Evolutionary conservation across 1,140 invertebrate species (phyloP), one percentile per base, ranked within the genome.

Genomic region (Rhynchophorus ferrugineus): DNA sequence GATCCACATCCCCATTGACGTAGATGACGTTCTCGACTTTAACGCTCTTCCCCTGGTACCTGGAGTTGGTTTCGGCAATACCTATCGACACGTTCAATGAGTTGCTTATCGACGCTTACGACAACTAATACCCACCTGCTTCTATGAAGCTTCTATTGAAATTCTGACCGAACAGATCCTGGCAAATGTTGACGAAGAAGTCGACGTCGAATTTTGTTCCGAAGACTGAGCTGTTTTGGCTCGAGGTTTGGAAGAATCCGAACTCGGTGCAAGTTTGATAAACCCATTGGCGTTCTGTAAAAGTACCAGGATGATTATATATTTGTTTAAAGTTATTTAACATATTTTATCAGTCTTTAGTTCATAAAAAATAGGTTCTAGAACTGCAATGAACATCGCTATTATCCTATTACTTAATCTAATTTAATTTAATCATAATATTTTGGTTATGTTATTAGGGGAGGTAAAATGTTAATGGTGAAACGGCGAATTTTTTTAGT

Each of bases 201-300:
- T 76, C 73, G 35, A 77, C 58, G 0, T 81, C 77, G 61, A 82
- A 73, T 66, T 69, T 52, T n/a, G 34, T 18, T 58, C 86, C 79
- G 72, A 90, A 82, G 17, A 84, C 74, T 63, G 86, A 77, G 16
- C 77, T 70, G 0, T 60, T 54, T 0, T 73, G 75, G 48, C 77
- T 78, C 0, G 85, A 79, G 1, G 82, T 84, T 70, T 90, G 87
- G 69, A 79, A 91, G 70, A 82, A 91, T 21, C 87, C 88, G 61
- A 84, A 92, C 68, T 91, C 88, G 9, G 81, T 82, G 68, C 89
- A 92, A 0, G 86, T 89, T 69, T 91, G 87, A 61, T 87, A 89
- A 18, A 74, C 77, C 88, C 88, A 91, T 36, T 81, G 79, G 6
- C 81, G 76, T 49, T 67, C 82, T 80, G n/a, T 29, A 33, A 59